Conservation (phyloP, 2,888 invertebrate genomes). For the Plagiodera versicolora region DNA sequence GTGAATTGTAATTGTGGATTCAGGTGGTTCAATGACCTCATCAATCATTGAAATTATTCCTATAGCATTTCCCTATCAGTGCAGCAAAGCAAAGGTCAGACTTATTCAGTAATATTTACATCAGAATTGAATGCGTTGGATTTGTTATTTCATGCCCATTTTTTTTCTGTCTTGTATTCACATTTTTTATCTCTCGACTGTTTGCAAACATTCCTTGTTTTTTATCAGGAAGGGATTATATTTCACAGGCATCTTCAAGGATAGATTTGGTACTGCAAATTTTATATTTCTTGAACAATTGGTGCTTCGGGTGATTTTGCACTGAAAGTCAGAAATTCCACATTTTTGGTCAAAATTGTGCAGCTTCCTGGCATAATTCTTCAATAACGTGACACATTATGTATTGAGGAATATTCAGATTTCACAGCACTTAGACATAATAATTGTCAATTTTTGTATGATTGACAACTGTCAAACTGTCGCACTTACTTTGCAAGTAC, state of each 20-base stretch:
- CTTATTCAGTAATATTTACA: neutral
- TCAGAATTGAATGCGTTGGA: neutral
- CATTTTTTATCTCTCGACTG: neutral
- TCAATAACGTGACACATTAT: too few species aligned
- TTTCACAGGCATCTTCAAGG: constrained; percentile 30
- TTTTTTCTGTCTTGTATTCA: neutral
- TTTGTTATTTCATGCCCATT: neutral
- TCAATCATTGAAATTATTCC: neutral
- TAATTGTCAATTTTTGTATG: too few species aligned
- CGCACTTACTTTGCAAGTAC: too few species aligned
- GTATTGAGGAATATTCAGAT: too few species aligned
- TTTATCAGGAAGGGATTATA: neutral
- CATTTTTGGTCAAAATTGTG: too few species aligned
- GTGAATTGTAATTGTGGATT: neutral
- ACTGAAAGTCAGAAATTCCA: too few species aligned
- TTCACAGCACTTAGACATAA: too few species aligned
- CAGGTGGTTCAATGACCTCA: neutral
- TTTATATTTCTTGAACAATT: constrained; percentile 39
- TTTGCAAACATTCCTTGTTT: constrained; percentile 8
- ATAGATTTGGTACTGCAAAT: constrained; percentile 41
- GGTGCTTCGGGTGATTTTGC: too few species aligned
- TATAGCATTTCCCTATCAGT: neutral
- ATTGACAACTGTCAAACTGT: too few species aligned
- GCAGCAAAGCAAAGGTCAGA: neutral
- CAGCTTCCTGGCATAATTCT: too few species aligned